A percentile compares a stretch with the other conserved stretches of the same genome.
These are phyloP conservation scores for Drosophila suzukii DNA, from an alignment of 1,140 invertebrate species.

Conservation along the genomic window DNA sequence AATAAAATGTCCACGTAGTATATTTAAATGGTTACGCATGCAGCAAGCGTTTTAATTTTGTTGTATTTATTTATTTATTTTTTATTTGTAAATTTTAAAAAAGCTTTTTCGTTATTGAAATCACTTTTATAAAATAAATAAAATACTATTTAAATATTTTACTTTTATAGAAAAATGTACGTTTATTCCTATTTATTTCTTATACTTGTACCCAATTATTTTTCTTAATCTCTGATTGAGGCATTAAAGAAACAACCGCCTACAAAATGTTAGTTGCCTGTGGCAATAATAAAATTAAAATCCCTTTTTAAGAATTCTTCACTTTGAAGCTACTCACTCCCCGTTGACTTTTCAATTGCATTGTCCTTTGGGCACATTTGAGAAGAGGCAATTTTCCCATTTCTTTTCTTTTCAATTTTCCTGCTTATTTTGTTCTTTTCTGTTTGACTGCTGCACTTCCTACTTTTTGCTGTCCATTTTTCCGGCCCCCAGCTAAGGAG, in stretches of 20 bases:
- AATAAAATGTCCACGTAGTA: no score
- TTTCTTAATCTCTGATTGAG: background rate
- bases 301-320: background rate
- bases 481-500: background rate
- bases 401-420: slow-evolving; percentile 28
- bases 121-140: no score
- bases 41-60: no score
- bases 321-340: background rate
- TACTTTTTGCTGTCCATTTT: slow-evolving; percentile 29
- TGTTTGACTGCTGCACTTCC: slow-evolving; percentile 31
- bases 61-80: no score
- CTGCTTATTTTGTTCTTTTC: slow-evolving; percentile 9
- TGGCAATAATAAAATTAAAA: background rate
- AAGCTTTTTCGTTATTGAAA: no score
- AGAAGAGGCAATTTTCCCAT: slow-evolving; percentile 19
- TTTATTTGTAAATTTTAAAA: no score
- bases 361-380: slow-evolving; percentile 42
- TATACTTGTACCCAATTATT: background rate
- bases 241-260: background rate
- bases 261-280: background rate
- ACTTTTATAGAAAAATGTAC: no score
- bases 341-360: slow-evolving; percentile 21
- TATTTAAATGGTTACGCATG: no score
- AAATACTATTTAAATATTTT: no score
- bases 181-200: background rate